Conservation (phyloP, 1,140 invertebrate genomes). For the Oscheius sp. region DNA sequence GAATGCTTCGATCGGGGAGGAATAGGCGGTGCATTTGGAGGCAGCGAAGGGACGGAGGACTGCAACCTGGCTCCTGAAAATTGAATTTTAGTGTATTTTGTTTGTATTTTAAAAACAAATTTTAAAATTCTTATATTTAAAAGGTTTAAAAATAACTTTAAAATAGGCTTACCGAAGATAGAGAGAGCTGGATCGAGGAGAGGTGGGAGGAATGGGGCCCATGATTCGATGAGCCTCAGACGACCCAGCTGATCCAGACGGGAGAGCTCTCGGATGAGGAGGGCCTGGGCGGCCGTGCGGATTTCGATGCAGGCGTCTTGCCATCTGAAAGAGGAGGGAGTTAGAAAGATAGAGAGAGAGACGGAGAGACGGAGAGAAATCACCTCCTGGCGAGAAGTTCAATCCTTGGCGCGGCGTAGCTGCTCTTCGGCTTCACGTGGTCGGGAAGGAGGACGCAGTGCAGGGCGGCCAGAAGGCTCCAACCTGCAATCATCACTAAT, state of each 20-base stretch:
- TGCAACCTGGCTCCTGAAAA: conserved; percentile 14
- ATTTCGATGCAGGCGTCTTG: conserved; percentile 95
- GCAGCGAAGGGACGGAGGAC: conserved; percentile 20
- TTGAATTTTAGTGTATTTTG: too few species aligned
- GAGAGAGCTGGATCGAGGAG: conserved; percentile 61
- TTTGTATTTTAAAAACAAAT: too few species aligned
- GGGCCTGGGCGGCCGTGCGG: conserved; percentile 88
- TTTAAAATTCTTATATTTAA: background rate
- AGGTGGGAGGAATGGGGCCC: conserved; percentile 85
- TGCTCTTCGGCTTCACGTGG: conserved; percentile 57
- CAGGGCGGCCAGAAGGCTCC: conserved; percentile 88
- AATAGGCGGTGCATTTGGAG: conserved; percentile 45
- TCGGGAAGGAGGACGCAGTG: conserved; percentile 94
- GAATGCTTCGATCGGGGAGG: conserved; percentile 38
- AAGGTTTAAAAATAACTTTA: background rate
- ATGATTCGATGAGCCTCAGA: conserved; percentile 86
- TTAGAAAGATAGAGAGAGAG: background rate
- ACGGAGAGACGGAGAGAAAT: too few species aligned
- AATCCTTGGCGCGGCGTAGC: conserved; percentile 84
- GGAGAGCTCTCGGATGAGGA: conserved; percentile 85
- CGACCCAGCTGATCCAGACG: conserved; percentile 76
- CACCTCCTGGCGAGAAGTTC: conserved; percentile 86
- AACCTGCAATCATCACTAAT: conserved; percentile 82
- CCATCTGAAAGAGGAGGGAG: conserved; percentile 68
- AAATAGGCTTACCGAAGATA: conserved; percentile 42